phyloP scores from a whole-genome alignment of 2,888 invertebrate genomes.

The Nebria salina region DNA sequence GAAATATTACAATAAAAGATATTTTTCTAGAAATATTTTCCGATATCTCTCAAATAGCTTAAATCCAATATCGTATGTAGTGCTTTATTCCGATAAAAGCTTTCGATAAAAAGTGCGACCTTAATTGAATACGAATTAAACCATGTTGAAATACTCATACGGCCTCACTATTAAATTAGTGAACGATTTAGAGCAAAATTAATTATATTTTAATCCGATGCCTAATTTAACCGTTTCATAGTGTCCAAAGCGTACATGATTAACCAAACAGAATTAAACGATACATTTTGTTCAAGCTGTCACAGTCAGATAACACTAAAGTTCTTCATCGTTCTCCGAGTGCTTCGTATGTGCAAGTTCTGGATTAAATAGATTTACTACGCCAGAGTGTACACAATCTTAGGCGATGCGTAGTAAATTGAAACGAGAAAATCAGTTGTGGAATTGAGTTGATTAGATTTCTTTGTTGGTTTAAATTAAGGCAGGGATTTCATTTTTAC shows the following conservation, averaged over 20 bases:
- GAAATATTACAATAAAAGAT: background rate
- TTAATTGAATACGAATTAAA: no score
- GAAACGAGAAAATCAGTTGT: no score
- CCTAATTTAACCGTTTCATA: background rate
- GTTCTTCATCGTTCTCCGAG: background rate
- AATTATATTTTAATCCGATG: background rate
- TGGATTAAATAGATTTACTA: background rate
- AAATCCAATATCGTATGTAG: background rate
- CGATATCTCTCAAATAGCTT: background rate
- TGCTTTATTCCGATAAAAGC: no score
- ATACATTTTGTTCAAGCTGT: background rate
- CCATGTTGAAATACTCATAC: no score
- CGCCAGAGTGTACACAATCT: background rate
- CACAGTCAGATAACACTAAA: background rate
- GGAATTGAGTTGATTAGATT: no score
- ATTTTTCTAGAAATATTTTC: background rate
- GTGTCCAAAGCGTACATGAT: background rate
- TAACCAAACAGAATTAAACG: background rate
- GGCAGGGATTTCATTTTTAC: no score
- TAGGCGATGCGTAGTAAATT: no score
- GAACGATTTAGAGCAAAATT: background rate
- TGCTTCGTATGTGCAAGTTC: background rate
- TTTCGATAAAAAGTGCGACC: no score
- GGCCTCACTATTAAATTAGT: background rate
- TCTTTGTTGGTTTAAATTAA: no score